A percentile compares a stretch with the other conserved stretches of the same genome.
These are phyloP conservation scores for Xestobium rufovillosum DNA, from an alignment of 2,888 invertebrate genomes.

Conservation along the genomic window DNA sequence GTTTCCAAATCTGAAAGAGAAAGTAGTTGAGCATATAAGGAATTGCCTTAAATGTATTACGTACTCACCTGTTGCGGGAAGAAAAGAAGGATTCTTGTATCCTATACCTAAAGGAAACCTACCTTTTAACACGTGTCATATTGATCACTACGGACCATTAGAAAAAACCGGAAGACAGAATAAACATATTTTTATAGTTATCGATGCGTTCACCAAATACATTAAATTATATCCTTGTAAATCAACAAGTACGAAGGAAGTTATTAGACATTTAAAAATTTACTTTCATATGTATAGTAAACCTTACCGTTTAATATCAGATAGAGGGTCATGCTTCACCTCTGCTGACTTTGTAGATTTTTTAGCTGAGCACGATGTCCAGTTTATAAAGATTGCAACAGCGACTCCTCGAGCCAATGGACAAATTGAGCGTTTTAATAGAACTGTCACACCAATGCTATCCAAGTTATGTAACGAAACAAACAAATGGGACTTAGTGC, in stretches of 20 bases:
- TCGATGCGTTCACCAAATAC: slow-evolving; percentile 29
- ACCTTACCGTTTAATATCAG: slow-evolving; percentile 21
- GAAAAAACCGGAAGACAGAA: slow-evolving; percentile 13
- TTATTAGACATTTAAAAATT: slow-evolving; percentile 17
- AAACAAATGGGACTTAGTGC: slow-evolving; percentile 21
- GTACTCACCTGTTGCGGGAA: slow-evolving; percentile 21
- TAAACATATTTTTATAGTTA: slow-evolving; percentile 25
- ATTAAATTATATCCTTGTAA: too few relatives aligned
- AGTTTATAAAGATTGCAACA: slow-evolving; percentile 5
- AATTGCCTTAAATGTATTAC: slow-evolving; percentile 29
- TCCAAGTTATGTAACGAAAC: slow-evolving; percentile 7
- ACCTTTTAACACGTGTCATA: slow-evolving; percentile 27
- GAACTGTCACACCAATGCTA: slow-evolving; percentile 7
- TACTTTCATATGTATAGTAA: slow-evolving; percentile 24
- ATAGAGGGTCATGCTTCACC: slow-evolving; percentile 24
- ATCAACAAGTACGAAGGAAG: slow-evolving; percentile 20
- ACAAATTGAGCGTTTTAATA: slow-evolving; percentile 22
- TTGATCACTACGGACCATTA: slow-evolving; percentile 29
- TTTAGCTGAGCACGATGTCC: slow-evolving; percentile 7
- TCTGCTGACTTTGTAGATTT: slow-evolving; percentile 21
- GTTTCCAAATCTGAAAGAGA: slow-evolving; percentile 28
- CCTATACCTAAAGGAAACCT: slow-evolving; percentile 25
- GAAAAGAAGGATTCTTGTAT: slow-evolving; percentile 26
- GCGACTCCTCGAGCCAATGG: slow-evolving; percentile 26
- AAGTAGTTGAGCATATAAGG: slow-evolving; percentile 21